Evolutionary conservation across 1,140 invertebrate species (phyloP), one percentile per base, ranked within the genome.

Genomic region (Heliconius hewitsoni): DNA sequence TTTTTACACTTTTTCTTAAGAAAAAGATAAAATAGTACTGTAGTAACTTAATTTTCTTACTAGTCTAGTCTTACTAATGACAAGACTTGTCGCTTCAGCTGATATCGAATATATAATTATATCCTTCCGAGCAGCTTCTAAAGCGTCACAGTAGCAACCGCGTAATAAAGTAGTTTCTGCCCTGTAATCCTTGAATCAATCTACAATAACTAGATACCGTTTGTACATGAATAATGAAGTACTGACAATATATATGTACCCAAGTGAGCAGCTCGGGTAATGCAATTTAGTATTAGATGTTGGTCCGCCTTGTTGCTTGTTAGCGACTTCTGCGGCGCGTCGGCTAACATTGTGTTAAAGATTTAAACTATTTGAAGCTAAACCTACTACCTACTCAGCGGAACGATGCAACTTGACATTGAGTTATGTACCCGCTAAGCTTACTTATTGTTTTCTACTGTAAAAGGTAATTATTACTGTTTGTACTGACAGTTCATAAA

Each of bases 311-410:
- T 52, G 71, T 66, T 74, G 72, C 77, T 78, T 78, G 77, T 78
- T 78, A 78, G 72, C 57, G 52, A 78, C 71, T 78, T 73, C 77
- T 42, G 71, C 57, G 37, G 77, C 72, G 71, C 71, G 39, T 55
- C 55, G 55, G 27, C 85, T 87, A 89, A 86, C 85, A 89, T 88
- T 89, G 85, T 91, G 85, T 86, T 89, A 84, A 87, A 90, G 84
- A 89, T 90, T 87, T 89, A 87, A 89, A 89, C 85, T 89, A 85
- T 88, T 82, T 84, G 73, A 73, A 80, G 66, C 77, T 66, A 77
- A 78, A 84, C 79, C 82, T 82, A 73, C 71, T 77, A 66, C 78
- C 70, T 76, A 55, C 18, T 34, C 3, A 3, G 3, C 42, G 6
- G 42, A 66, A 60, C 79, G 81, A 72, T 82, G 77, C 73, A 60